phyloP scores from a whole-genome alignment of 2,797 vertebrate species.

The Gambelia wislizenii region DNA sequence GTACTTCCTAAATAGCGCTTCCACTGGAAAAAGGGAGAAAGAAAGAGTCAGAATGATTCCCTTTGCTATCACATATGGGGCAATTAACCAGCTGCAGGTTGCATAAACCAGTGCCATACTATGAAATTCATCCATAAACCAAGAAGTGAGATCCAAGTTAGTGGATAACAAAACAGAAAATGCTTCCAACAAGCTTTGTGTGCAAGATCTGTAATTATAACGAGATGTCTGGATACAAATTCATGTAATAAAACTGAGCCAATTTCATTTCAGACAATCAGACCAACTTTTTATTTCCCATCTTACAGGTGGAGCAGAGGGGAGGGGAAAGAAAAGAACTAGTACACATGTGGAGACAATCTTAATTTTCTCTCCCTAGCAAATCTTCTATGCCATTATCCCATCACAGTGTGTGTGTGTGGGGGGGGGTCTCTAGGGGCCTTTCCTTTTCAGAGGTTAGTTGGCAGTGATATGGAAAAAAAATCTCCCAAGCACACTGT shows the following conservation, averaged over 20 bases:
- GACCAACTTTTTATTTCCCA: not conserved
- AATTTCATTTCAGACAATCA: not conserved
- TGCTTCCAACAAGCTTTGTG: not conserved
- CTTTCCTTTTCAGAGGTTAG: not conserved
- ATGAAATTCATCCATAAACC: not conserved
- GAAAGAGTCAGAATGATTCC: not conserved
- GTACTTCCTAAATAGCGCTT: not conserved
- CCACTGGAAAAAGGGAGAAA: not conserved
- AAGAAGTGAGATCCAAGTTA: not conserved
- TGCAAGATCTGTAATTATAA: not conserved
- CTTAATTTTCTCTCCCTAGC: not conserved
- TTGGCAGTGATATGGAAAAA: not conserved
- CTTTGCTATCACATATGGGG: not conserved
- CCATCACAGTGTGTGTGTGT: no score
- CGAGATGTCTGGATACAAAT: not conserved
- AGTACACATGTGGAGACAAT: not conserved
- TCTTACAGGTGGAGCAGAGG: not conserved
- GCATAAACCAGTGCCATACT: not conserved
- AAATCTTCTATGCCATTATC: not conserved
- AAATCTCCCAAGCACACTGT: not conserved
- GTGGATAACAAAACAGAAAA: conserved; percentile 1
- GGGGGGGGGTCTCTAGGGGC: not conserved
- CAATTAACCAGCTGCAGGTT: not conserved
- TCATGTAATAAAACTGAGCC: not conserved
- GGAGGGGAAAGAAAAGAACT: not conserved